Base-by-base conservation (phyloP, 2,888 invertebrate genomes). In the Drosophila aldrichi region DNA sequence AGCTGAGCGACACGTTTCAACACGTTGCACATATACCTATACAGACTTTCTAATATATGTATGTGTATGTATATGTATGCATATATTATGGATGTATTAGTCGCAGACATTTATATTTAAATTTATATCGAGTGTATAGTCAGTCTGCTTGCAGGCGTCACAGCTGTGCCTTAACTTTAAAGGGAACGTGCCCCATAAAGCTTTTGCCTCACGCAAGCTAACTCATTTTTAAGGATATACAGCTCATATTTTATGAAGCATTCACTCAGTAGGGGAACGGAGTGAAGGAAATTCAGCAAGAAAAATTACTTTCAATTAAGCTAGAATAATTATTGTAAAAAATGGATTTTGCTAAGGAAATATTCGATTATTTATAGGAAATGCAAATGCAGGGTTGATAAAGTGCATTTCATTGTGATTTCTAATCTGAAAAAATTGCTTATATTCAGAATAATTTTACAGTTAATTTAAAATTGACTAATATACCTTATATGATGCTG, bases 1-100 rank as follows among this genome's bases (percentile, higher is more conserved):
- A 66, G 68, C 70, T 77, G 75, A 70, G 59, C 46, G 36, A 32
- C 18, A 32, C 41, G 20, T n/a, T 38, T 34, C 52, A 16, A n/a
- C 40, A 48, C 43, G 52, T 46, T 57, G 9, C 9, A 6, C 14
- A 34, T 22, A 43, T 9, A 22, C 14, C 25, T 22, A 43, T 10
- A 22, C 32, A 56, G n/a, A 52, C 10, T 18, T 10, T 41, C 41
- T 18, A 41, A 18, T 10, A 40, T 9, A 38, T 36, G 12, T 9
- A 20, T 29, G 6, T 5, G 20, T 6, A 16, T 46, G 5, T 14
- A 57, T 25, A 36, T 36, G 6, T n/a, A 22, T 36, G 6, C 7
- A 25, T 41, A 14, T 34, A 22, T 29, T 38, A 10, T 9, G 16
- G 0, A 20, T 38, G 38, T 22, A 34, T 58, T 56, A 46, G 36